phyloP scores from a whole-genome alignment of 2,113 vertebrate species.

The Dipodomys spectabilis region DNA sequence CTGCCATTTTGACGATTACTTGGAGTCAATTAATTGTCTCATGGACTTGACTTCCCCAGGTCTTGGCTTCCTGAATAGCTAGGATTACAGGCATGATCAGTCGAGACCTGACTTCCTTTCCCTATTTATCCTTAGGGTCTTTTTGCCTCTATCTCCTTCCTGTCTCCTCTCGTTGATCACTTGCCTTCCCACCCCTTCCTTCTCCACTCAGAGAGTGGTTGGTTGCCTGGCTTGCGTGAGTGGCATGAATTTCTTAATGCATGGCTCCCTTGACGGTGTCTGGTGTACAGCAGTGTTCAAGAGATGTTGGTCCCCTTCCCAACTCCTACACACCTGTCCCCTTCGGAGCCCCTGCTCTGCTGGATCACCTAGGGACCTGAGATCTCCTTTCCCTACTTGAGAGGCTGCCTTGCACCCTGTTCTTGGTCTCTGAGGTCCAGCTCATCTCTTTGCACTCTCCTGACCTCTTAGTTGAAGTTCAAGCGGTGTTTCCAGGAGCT shows the following conservation, averaged over 20 bases:
- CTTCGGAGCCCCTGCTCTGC: background rate
- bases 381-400: background rate
- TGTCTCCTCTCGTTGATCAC: background rate
- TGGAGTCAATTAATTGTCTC: too few species aligned
- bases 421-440: too few species aligned
- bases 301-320: background rate
- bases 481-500: rapidly evolving
- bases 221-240: background rate
- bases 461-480: background rate
- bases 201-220: background rate
- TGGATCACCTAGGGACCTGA: background rate
- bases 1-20: too few species aligned
- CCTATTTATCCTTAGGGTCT: background rate
- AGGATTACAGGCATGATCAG: too few species aligned
- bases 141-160: background rate
- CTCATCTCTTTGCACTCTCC: rapidly evolving
- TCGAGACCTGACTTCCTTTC: too few species aligned
- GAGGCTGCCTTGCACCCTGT: background rate
- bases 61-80: too few species aligned
- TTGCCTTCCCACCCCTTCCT: background rate
- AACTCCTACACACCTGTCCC: background rate
- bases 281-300: background rate
- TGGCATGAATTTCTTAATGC: background rate
- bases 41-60: too few species aligned
- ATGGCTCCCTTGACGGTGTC: background rate